phyloP scores from a whole-genome alignment of 2,797 vertebrate genomes.

The Premnoplex brunnescens region DNA sequence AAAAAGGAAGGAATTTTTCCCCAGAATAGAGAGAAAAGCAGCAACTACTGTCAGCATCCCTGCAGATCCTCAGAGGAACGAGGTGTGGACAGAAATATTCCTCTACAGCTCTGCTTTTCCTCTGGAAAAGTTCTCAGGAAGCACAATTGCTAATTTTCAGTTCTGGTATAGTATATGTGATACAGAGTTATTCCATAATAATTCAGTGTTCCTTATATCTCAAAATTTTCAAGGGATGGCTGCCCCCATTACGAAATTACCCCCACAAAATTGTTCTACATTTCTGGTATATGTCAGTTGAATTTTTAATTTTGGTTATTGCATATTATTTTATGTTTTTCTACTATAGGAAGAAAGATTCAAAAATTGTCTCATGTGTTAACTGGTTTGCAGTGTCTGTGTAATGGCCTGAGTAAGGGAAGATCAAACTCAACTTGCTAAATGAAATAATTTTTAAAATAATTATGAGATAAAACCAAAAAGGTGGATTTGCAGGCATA shows the following conservation, averaged over 20 bases:
- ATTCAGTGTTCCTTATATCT: background rate
- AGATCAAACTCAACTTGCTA: background rate
- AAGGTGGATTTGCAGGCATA: background rate
- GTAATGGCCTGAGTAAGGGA: background rate
- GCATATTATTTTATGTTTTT: background rate
- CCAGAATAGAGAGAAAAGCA: background rate
- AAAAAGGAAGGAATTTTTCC: background rate
- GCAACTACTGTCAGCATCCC: background rate
- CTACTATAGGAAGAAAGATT: background rate
- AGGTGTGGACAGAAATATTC: background rate
- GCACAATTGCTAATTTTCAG: background rate
- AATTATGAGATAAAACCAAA: background rate
- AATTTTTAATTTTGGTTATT: background rate
- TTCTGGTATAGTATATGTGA: rapidly evolving
- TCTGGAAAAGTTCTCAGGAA: background rate
- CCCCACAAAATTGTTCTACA: background rate
- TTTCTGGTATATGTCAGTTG: background rate
- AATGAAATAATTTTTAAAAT: background rate
- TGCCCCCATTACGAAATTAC: background rate
- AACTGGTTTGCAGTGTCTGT: background rate
- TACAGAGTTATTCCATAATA: background rate
- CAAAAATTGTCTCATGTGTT: background rate
- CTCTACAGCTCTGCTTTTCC: background rate
- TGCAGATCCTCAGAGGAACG: background rate
- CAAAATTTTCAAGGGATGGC: background rate